Conservation (phyloP, 2,113 vertebrate species). For the Candoia aspera region DNA sequence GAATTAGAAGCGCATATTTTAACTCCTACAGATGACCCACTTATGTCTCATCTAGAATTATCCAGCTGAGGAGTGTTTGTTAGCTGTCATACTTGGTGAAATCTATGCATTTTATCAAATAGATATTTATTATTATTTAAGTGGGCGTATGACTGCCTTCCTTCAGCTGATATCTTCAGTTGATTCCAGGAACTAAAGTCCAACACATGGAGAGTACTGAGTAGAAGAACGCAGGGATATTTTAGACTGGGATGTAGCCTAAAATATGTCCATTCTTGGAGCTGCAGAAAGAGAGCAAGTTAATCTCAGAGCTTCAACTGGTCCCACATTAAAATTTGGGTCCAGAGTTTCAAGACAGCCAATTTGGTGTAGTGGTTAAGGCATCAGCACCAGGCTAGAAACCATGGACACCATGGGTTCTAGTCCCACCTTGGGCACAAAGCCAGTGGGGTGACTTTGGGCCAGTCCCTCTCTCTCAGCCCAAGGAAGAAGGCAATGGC, state of each 20-base stretch:
- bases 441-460: no score
- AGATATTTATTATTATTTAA: not conserved
- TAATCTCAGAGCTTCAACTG: no score
- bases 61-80: not conserved
- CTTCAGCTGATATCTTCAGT: not conserved
- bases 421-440: no score
- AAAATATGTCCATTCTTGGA: not conserved
- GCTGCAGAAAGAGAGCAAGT: no score
- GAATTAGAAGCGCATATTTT: conserved; percentile 16
- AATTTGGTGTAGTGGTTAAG: no score
- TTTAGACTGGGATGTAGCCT: not conserved
- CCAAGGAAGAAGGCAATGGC: no score
- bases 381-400: no score
- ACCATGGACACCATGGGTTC: no score
- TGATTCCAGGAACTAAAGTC: not conserved
- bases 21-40: not conserved
- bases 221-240: not conserved
- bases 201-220: not conserved
- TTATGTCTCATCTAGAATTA: not conserved
- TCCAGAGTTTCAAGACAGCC: no score
- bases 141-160: not conserved
- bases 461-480: no score
- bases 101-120: not conserved
- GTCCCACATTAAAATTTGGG: no score
- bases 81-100: not conserved